These are phyloP conservation scores for Barnardius zonarius DNA, from an alignment of 2,113 vertebrate genomes.

Conservation along the genomic window DNA sequence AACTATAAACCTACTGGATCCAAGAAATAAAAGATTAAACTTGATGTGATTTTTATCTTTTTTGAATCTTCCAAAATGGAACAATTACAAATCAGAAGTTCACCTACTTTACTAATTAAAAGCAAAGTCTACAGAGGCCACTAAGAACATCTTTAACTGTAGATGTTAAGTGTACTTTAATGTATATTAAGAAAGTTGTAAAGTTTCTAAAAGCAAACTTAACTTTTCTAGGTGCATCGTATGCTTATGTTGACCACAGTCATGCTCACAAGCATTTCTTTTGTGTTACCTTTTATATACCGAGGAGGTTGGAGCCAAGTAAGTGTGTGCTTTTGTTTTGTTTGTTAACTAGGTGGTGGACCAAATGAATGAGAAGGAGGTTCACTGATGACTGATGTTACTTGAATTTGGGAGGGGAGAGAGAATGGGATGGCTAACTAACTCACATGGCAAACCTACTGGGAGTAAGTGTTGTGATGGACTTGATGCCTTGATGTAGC, in stretches of 20 bases:
- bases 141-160: not conserved
- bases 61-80: not conserved
- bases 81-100: not conserved
- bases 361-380: not conserved
- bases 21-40: not conserved
- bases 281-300: constrained; percentile 84
- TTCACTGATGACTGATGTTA: not conserved
- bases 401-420: not conserved
- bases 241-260: constrained; percentile 80
- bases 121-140: not conserved
- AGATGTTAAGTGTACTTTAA: not conserved
- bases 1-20: not conserved
- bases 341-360: not conserved
- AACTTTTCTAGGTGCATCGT: constrained; percentile 78
- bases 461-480: not conserved
- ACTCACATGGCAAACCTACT: not conserved
- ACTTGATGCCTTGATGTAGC: not conserved
- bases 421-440: not conserved
- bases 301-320: constrained; percentile 84
- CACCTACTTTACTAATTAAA: not conserved
- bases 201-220: not conserved
- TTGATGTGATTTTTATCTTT: not conserved
- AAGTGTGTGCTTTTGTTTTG: constrained; percentile 3
- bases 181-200: not conserved
- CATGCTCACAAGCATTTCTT: constrained; percentile 77